Percentiles rank a stretch among this genome's conserved stretches.
Evolutionary conservation across 2,888 invertebrate genomes (phyloP).

Genomic region (Parthenolecanium corni): DNA sequence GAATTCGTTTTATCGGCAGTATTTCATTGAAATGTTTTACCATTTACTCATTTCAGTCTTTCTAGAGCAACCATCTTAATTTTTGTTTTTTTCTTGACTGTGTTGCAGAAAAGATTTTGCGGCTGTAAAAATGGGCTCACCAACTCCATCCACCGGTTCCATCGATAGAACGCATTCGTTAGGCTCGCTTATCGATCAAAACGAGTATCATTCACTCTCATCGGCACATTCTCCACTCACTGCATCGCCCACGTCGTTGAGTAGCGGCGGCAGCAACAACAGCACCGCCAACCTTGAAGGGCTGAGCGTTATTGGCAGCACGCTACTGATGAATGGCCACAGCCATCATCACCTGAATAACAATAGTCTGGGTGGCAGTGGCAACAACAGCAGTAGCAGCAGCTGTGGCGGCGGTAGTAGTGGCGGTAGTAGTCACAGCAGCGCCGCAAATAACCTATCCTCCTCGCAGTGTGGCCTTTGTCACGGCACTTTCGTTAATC

Average conservation of each 20-base stretch:
- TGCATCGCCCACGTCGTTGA: slow-evolving; percentile 57
- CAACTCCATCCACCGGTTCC: slow-evolving; percentile 85
- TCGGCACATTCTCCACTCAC: slow-evolving; percentile 48
- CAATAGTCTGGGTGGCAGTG: slow-evolving; percentile 3
- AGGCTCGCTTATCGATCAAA: slow-evolving; percentile 72
- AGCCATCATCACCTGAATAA: slow-evolving; percentile 12
- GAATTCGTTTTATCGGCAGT: too few relatives aligned
- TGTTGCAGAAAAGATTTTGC: slow-evolving; percentile 67
- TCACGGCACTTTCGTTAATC: slow-evolving; percentile 61
- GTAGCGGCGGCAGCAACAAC: slow-evolving; percentile 38
- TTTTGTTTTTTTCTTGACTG: slow-evolving; percentile 36
- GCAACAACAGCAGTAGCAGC: slow-evolving; percentile 5
- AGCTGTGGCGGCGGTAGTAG: slow-evolving; percentile 11
- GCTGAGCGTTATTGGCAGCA: slow-evolving; percentile 11
- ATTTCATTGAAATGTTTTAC: too few relatives aligned
- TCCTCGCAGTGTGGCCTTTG: slow-evolving; percentile 42
- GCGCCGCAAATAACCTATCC: slow-evolving; percentile 30
- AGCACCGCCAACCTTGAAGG: slow-evolving; percentile 32
- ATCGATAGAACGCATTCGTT: slow-evolving; percentile 81
- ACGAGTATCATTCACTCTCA: slow-evolving; percentile 55
- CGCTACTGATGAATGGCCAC: slow-evolving; percentile 16
- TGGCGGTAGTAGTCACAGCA: not conserved
- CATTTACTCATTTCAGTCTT: too few relatives aligned
- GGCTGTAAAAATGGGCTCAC: slow-evolving; percentile 82
- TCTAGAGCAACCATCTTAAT: too few relatives aligned